Percentiles rank a stretch among this genome's conserved stretches.
Conservation (phyloP, 2,797 vertebrate species). For the Syncerus caffer region DNA sequence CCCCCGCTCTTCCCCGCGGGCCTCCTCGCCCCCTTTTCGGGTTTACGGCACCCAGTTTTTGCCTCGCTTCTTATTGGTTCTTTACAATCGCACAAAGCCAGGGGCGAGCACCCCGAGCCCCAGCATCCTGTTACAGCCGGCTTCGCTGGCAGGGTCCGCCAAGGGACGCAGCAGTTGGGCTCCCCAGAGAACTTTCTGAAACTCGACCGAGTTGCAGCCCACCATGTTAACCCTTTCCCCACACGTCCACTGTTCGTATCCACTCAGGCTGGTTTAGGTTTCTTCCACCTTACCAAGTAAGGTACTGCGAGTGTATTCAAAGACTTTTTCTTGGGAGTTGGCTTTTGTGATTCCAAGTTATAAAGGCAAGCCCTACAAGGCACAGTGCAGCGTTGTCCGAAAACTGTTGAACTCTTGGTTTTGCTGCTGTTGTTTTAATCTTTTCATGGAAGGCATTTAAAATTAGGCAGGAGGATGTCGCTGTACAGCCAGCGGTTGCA, state of each 20-base stretch:
- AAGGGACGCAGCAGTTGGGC: background rate
- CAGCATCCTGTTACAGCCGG: slow-evolving; percentile 53
- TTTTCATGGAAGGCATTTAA: background rate
- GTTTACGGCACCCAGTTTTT: background rate
- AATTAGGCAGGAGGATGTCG: background rate
- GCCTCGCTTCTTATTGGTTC: slow-evolving; percentile 41
- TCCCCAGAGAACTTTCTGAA: slow-evolving; percentile 66
- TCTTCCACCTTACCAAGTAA: background rate
- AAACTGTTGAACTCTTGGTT: background rate
- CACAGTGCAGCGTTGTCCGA: background rate
- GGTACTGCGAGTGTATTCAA: background rate
- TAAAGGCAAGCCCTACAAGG: background rate
- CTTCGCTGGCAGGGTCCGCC: slow-evolving; percentile 9
- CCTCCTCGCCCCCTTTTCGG: background rate
- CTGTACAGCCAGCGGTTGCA: background rate
- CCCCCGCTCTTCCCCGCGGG: background rate
- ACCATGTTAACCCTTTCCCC: slow-evolving; percentile 42
- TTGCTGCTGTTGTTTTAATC: background rate
- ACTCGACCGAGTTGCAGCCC: slow-evolving; percentile 24
- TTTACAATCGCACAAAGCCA: background rate
- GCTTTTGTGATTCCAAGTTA: background rate
- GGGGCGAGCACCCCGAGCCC: slow-evolving; percentile 20
- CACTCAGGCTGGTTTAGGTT: background rate
- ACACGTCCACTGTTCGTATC: background rate
- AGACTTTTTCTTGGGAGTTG: background rate